Base-by-base conservation (phyloP, 2,888 invertebrate species). In the Automeris io region DNA sequence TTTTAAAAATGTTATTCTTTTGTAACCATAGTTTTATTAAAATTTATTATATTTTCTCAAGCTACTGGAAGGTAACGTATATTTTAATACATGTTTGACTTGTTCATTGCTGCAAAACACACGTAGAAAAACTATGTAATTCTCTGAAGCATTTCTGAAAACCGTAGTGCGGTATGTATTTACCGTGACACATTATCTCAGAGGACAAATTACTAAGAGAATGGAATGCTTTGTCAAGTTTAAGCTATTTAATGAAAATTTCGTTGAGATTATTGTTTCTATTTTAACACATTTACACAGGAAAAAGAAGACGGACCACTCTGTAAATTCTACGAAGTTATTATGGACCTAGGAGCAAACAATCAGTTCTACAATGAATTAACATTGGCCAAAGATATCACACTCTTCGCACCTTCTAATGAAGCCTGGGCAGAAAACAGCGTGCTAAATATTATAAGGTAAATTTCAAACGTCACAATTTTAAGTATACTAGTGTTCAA, bases 361-460 rank as follows among this genome's bases (percentile, higher is more conserved):
- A 86, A 85, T 48, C 81, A 75, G 59, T 94, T 95, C 62, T 88
- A 94, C 67, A 89, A 89, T 44, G 91, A 90, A 47, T 90, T 95
- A 21, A 92, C 89, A 40, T 79, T 88, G 41, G 89, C 91, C 46
- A 90, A 90, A 40, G 92, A 94, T 52, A 89, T 95, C 16, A 97
- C 97, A 2, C 88, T 97, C 40, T 94, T 97, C 70, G 96, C 95
- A 1, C 97, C 97, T 1, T 95, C 94, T 60, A 96, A 97, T 67
- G 92, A 92, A 45, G 96, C 96, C 8, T 93, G 95, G 91, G 90
- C 90, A 33, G 91, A 92, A 49, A 89, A 91, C 33, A 91, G 91
- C 46, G 89, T 95, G n/a, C 90, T 91, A 57, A 90, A 91, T 58
- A 88, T 95, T 43, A 77, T 91, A 37, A 87, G 89, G 90, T 90